Evolutionary conservation across 2,113 vertebrate genomes (phyloP).

Genomic region (Lophura nycthemera): DNA sequence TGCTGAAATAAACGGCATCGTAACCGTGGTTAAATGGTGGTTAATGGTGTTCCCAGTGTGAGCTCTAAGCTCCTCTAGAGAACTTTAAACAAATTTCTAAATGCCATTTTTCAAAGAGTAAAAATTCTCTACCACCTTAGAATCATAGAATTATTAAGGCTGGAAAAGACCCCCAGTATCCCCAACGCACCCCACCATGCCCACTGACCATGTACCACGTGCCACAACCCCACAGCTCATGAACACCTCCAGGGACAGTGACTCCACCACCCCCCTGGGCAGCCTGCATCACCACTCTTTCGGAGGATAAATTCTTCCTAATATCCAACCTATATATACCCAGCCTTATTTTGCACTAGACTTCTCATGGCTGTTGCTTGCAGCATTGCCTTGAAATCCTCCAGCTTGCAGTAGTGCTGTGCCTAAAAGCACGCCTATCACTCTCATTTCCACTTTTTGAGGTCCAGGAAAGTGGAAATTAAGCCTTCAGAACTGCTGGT

Average conservation of each 20-base stretch:
- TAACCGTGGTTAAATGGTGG: neutral
- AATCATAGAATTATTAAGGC: too few relatives aligned
- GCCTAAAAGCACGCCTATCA: neutral
- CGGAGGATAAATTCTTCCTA: too few relatives aligned
- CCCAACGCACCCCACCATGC: too few relatives aligned
- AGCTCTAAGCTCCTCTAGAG: neutral
- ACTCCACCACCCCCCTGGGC: too few relatives aligned
- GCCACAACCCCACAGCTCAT: too few relatives aligned
- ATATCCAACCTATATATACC: too few relatives aligned
- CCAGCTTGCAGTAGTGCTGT: fast-evolving
- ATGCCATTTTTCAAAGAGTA: neutral
- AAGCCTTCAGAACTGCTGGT: neutral
- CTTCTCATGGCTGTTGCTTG: neutral
- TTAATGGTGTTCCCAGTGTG: fast-evolving
- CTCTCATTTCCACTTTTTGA: neutral
- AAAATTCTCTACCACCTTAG: neutral
- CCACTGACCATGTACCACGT: too few relatives aligned
- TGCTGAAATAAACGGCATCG: neutral
- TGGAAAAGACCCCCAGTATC: too few relatives aligned
- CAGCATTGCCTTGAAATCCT: neutral
- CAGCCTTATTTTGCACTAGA: neutral
- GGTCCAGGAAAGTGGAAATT: neutral
- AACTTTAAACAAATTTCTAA: neutral
- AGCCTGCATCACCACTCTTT: too few relatives aligned
- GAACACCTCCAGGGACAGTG: too few relatives aligned